A percentile compares a stretch with the other conserved stretches of the same genome.
phyloP scores from a whole-genome alignment of 2,888 invertebrate genomes.

The Syritta pipiens region DNA sequence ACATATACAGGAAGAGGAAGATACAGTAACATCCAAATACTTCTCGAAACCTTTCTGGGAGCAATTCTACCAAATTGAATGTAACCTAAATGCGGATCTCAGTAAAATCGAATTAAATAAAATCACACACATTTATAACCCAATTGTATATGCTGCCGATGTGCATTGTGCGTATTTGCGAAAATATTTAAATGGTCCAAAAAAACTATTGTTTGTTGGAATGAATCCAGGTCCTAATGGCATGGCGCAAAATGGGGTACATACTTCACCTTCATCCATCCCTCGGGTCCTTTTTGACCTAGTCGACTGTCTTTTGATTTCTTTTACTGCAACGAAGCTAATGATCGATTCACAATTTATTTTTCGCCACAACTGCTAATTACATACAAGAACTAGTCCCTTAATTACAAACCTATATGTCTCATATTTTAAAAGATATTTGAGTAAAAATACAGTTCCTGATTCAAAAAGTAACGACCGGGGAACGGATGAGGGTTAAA shows the following conservation, averaged over 20 bases:
- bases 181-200: constrained; percentile 84
- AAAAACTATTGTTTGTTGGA: constrained; percentile 90
- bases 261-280: neutral
- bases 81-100: constrained; percentile 71
- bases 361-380: no score
- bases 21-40: constrained; percentile 59
- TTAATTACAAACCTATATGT: no score
- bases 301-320: constrained; percentile 5
- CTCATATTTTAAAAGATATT: no score
- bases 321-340: no score
- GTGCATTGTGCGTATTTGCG: constrained; percentile 88
- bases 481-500: no score
- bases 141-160: constrained; percentile 90
- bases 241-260: constrained; percentile 95
- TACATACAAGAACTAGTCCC: no score
- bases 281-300: no score
- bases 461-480: no score
- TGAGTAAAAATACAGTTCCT: no score
- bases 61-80: constrained; percentile 74
- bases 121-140: constrained; percentile 85
- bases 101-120: constrained; percentile 23
- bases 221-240: constrained; percentile 99
- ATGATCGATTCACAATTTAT: no score
- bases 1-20: neutral
- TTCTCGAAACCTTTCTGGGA: constrained; percentile 73